phyloP scores from a whole-genome alignment of 1,140 invertebrate genomes.

The Diorhabda sublineata region DNA sequence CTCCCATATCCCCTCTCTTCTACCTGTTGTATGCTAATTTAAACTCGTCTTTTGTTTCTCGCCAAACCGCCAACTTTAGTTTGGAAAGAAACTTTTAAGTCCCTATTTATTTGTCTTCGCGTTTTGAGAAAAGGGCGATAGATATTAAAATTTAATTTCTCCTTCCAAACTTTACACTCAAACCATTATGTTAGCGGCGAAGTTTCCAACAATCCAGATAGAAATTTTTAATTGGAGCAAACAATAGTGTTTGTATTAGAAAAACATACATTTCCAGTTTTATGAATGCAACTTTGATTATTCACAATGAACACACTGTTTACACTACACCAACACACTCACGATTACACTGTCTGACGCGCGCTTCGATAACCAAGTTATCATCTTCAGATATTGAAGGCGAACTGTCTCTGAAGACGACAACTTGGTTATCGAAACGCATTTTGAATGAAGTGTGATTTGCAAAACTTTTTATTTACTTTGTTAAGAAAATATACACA shows the following conservation, averaged over 20 bases:
- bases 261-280: too few species aligned
- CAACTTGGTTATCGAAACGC: too few species aligned
- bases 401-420: too few species aligned
- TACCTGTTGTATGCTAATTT: constrained; percentile 32
- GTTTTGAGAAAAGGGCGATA: constrained; percentile 23
- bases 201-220: neutral
- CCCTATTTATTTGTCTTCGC: constrained; percentile 26
- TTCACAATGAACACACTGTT: too few species aligned
- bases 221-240: constrained; percentile 9
- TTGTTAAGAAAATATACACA: too few species aligned
- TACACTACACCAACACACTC: too few species aligned
- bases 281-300: too few species aligned
- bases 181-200: constrained; percentile 4
- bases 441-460: too few species aligned
- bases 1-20: neutral
- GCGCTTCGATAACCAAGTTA: too few species aligned
- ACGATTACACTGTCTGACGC: too few species aligned
- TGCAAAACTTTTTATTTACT: too few species aligned
- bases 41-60: constrained; percentile 28
- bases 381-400: too few species aligned
- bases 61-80: constrained; percentile 24
- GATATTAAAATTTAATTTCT: constrained; percentile 38
- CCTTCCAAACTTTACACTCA: constrained; percentile 20
- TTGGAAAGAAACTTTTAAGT: constrained; percentile 24
- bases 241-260: constrained; percentile 14